Evolutionary conservation across 2,113 vertebrate species (phyloP), one percentile per base, ranked within the genome.

Genomic region (Cephalopholis sonnerati): DNA sequence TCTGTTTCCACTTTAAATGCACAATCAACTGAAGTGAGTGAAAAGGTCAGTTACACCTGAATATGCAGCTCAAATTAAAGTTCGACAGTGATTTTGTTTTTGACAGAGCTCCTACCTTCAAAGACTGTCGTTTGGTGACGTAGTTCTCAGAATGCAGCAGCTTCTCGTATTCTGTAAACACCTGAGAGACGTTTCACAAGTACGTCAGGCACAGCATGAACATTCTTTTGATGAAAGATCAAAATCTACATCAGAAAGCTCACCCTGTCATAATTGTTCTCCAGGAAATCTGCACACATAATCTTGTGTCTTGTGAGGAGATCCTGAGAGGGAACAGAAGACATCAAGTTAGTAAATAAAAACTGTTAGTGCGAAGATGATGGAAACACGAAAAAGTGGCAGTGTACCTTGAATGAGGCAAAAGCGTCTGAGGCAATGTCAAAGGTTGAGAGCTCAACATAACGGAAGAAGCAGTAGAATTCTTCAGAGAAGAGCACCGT

Each of bases 101-200:
- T 48, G 24, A 36, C 24, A 53, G 46, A 70, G 67, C 25, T 18
- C 8, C 32, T 96, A 99, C 98, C 97, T 99, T 99, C 91, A 99
- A 91, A 91, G 98, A 99, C 91, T 99, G 98, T 53, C 98, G 97
- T 89, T 99, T 99, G 55, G 98, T 99, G 83, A 99, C 98, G 0
- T 99, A 99, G 92, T 99, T 99, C 54, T 99, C 98, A 81, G 98
- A 99, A 89, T 97, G 96, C 92, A 99, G 96, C 71, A 99, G 96
- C 87, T 99, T 99, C 92, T 99, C 98, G 68, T 99, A 99, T 78
- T 99, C 97, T 83, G 97, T 97, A 92, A 99, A 99, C 74, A 99
- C 96, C 98, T 99, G 88, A 70, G 74, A 29, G 46, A 90, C 81
- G 91, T 89, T 75, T 81, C 16, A 27, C 29, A 51, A 24, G 36